Evolutionary conservation across 2,113 vertebrate species (phyloP).

Genomic region (Fregetta grallaria): DNA sequence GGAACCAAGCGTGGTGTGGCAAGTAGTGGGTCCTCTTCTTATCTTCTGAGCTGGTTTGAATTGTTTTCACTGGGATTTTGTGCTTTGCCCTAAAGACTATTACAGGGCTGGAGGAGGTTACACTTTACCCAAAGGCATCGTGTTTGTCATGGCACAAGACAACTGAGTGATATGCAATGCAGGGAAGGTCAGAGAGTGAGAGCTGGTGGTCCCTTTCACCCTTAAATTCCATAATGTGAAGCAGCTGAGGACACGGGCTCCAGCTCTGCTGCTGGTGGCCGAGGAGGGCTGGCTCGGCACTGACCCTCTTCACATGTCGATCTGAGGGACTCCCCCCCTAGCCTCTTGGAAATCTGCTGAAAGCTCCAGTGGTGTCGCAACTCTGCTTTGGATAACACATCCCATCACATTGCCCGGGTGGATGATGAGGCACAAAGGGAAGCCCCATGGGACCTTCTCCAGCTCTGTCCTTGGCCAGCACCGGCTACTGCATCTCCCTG

Average conservation of each 20-base stretch:
- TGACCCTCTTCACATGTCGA: fast-evolving
- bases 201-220: not conserved
- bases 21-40: not conserved
- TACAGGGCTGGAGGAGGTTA: fast-evolving
- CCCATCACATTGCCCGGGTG: not conserved
- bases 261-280: fast-evolving
- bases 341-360: not conserved
- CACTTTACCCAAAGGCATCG: not conserved
- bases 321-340: not conserved
- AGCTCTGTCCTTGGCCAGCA: not conserved
- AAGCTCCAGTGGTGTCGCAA: fast-evolving
- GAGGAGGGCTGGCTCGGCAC: not conserved
- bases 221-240: not conserved
- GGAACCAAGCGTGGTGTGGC: not conserved
- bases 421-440: not conserved
- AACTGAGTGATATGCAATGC: not conserved
- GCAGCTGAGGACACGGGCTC: not conserved
- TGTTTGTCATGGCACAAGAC: not conserved
- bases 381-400: not conserved
- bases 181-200: not conserved
- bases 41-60: not conserved
- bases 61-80: not conserved
- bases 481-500: not conserved
- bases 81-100: not conserved
- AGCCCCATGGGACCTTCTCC: not conserved